A percentile compares a stretch with the other conserved stretches of the same genome.
Conservation (phyloP, 2,888 invertebrate genomes). For the Cheilosia pagana region DNA sequence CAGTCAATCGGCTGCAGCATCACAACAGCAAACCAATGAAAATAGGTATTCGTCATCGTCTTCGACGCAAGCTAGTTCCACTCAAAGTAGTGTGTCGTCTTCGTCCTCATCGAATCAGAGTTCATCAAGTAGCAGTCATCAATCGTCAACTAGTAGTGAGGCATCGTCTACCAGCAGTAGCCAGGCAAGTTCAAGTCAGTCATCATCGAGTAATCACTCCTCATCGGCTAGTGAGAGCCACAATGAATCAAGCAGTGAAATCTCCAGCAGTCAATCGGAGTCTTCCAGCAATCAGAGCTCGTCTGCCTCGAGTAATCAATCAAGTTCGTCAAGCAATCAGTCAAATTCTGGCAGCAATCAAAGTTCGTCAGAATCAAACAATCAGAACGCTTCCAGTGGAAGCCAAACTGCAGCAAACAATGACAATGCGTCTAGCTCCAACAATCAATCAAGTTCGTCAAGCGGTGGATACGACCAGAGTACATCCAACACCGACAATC, state of each 20-base stretch:
- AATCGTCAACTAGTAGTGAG: conserved; percentile 33
- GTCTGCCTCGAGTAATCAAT: conserved; percentile 41
- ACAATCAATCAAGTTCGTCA: conserved; percentile 47
- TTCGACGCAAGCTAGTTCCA: conserved; percentile 73
- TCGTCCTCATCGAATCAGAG: conserved; percentile 52
- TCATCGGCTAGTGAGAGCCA: conserved; percentile 36
- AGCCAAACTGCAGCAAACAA: conserved; percentile 46
- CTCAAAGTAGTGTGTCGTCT: conserved; percentile 67
- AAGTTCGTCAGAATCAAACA: conserved; percentile 12
- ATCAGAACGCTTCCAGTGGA: neutral
- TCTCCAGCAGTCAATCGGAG: conserved; percentile 49
- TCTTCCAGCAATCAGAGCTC: conserved; percentile 67
- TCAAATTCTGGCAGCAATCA: conserved; percentile 48
- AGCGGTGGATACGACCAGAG: conserved; percentile 28
- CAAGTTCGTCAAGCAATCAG: conserved; percentile 70
- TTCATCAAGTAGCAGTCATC: conserved; percentile 74
- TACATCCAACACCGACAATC: conserved; percentile 34
- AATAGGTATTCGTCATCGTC: conserved; percentile 77
- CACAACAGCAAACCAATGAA: conserved; percentile 76
- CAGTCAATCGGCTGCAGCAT: conserved; percentile 77
- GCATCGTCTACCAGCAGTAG: conserved; percentile 45
- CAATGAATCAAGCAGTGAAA: conserved; percentile 39
- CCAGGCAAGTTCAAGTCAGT: conserved; percentile 36
- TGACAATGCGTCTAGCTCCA: conserved; percentile 54
- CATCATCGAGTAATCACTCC: conserved; percentile 63